Evolutionary conservation across 2,888 invertebrate genomes (phyloP).

Genomic region (Mechanitis messenoides): DNA sequence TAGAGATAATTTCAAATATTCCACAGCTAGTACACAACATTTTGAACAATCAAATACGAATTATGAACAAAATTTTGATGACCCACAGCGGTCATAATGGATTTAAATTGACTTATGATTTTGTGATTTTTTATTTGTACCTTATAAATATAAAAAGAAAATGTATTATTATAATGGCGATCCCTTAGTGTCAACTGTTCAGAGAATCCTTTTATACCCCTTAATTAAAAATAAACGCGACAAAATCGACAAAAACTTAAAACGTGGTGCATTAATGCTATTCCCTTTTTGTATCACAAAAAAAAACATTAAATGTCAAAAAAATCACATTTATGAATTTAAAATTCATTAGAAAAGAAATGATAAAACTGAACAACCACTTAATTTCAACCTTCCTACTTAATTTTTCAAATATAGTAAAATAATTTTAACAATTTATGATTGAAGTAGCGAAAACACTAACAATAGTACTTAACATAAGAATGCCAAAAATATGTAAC

Average conservation of each 20-base stretch:
- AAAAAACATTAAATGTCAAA: conserved; percentile 73
- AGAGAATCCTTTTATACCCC: conserved; percentile 43
- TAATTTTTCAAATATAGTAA: conserved; percentile 37
- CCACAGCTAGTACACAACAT: conserved; percentile 43
- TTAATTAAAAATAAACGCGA: conserved; percentile 47
- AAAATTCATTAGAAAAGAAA: conserved; percentile 71
- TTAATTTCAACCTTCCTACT: conserved; percentile 36
- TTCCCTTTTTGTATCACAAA: conserved; percentile 73
- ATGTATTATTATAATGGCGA: conserved; percentile 30
- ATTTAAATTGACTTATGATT: conserved; percentile 49
- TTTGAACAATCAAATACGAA: conserved; percentile 44
- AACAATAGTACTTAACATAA: conserved; percentile 37
- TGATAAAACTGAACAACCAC: conserved; percentile 63
- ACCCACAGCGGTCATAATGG: conserved; percentile 25
- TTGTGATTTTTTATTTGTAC: conserved; percentile 66
- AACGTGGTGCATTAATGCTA: conserved; percentile 73
- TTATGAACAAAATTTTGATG: conserved; percentile 33
- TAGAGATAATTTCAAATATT: conserved; percentile 52
- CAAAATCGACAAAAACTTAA: conserved; percentile 51
- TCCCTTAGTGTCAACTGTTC: conserved; percentile 46
- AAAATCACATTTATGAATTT: conserved; percentile 78
- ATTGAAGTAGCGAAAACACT: conserved; percentile 39
- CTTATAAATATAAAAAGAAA: conserved; percentile 53
- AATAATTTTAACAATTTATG: conserved; percentile 43
- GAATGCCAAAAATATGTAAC: conserved; percentile 31